Conservation (phyloP, 2,113 vertebrate genomes). For the Solenodon paradoxus region DNA sequence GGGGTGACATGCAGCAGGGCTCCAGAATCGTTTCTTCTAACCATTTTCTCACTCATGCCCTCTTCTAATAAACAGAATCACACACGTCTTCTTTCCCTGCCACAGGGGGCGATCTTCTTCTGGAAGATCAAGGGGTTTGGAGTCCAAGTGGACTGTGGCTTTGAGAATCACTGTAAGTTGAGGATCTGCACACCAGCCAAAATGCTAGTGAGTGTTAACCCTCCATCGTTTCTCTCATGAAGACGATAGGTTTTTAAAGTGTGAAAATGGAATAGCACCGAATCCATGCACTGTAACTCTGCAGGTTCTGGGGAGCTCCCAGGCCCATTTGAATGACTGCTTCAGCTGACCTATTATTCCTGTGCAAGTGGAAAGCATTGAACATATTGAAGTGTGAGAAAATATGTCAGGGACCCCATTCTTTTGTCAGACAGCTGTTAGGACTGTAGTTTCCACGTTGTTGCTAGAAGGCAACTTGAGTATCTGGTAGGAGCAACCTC, state of each 20-base stretch:
- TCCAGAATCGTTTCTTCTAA: background rate
- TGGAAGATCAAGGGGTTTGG: background rate
- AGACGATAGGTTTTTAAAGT: background rate
- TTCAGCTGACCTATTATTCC: background rate
- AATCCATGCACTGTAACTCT: background rate
- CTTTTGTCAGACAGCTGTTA: background rate
- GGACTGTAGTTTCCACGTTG: background rate
- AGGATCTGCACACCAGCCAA: fast-evolving
- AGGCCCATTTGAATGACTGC: background rate
- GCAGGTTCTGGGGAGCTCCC: background rate
- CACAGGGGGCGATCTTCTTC: no score
- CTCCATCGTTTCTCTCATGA: fast-evolving
- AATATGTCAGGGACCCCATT: background rate
- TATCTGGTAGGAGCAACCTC: background rate
- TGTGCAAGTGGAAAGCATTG: background rate
- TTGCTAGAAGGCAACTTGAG: background rate
- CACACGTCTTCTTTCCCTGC: background rate
- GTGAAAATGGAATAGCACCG: background rate
- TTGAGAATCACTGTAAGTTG: background rate
- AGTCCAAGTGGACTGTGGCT: background rate
- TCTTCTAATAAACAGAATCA: background rate
- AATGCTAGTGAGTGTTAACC: no score
- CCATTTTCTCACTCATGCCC: background rate
- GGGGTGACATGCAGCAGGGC: no score
- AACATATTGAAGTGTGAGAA: background rate